Evolutionary conservation across 2,113 vertebrate genomes (phyloP), one percentile per base, ranked within the genome.

Genomic region (Hucho hucho): DNA sequence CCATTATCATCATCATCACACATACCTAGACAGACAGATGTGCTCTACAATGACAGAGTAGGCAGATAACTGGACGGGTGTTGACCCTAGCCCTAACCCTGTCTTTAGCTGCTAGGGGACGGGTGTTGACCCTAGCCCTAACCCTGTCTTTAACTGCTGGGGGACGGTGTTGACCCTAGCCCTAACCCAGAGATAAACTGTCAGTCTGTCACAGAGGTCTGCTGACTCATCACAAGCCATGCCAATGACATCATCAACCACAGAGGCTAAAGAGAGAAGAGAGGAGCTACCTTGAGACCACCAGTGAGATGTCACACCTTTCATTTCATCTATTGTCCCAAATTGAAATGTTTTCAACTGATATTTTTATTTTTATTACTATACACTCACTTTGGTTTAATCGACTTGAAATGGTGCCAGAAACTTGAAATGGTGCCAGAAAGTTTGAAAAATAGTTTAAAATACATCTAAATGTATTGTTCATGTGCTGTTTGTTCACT

Each of bases 161-260:
- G 58, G 64, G 75, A 56, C 28, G 63, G 56, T 65, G 66, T 73
- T 72, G 28, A 29, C 28, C 28, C 28, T 29, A 29, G 28, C 28
- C 28, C 3, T 29, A 29, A 29, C 3, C n/a, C n/a, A 86, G 81
- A 81, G 83, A 78, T 82, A 18, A 22, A 73, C 67, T 25, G 72
- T 53, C 25, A 72, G 29, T 69, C 67, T 25, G 69, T 37, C n/a
- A 72, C 25, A 65, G 6, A 25, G 68, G 59, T 28, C 70, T 20
- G 25, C 26, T 74, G 63, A 56, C 29, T 78, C 64, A 46, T 37
- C 16, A 26, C 61, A 71, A 61, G 73, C 73, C 74, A 69, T 56
- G 24, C 70, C 68, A 53, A 29, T 43, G 37, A 72, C 59, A 79
- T 76, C 43, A 75, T 76, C 74, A 76, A 72, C 29, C 43, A 37